Conservation (phyloP, 2,888 invertebrate genomes). For the Autographa gamma region DNA sequence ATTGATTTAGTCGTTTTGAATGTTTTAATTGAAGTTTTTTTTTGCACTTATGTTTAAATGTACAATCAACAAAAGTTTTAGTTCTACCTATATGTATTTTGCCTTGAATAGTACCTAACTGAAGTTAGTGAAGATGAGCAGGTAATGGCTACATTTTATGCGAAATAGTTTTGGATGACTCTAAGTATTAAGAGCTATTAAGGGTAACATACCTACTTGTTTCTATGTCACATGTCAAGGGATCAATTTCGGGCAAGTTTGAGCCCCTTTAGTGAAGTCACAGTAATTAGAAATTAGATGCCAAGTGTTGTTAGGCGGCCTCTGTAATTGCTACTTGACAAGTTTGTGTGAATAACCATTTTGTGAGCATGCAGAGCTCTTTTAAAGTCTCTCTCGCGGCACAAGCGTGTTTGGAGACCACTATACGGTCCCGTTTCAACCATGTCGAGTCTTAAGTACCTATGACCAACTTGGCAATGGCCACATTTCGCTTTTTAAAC, state of each 20-base stretch:
- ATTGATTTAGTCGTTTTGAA: too few species aligned
- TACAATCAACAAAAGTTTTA: background rate
- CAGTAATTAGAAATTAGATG: constrained; percentile 3
- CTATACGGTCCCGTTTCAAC: background rate
- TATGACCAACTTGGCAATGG: background rate
- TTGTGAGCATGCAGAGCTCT: background rate
- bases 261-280: background rate
- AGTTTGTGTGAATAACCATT: background rate
- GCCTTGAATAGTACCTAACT: background rate
- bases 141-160: background rate
- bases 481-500: background rate
- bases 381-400: background rate
- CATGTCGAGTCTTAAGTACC: background rate
- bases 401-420: background rate
- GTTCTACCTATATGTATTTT: background rate
- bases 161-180: background rate
- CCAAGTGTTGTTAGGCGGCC: background rate
- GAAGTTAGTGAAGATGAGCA: background rate
- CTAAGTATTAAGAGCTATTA: background rate
- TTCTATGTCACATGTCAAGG: constrained; percentile 1
- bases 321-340: background rate
- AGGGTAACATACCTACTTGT: background rate
- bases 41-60: too few species aligned
- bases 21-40: too few species aligned
- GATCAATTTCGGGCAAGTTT: background rate